Conservation (phyloP, 2,888 invertebrate genomes). For the Noctua janthe region DNA sequence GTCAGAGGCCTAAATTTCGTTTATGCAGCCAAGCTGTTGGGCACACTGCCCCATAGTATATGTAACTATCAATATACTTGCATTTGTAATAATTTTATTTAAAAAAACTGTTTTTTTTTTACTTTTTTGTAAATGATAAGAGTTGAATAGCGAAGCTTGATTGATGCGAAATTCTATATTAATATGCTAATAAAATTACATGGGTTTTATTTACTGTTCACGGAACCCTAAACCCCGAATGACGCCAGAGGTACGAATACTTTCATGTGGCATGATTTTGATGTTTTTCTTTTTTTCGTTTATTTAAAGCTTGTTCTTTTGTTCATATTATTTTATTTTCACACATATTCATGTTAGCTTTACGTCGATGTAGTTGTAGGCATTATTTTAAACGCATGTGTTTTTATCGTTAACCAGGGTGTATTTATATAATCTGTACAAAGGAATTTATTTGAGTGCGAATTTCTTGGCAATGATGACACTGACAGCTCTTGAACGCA, state of each 20-base stretch:
- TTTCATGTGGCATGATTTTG: conserved; percentile 78
- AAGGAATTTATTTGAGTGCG: not conserved
- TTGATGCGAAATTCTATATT: conserved; percentile 81
- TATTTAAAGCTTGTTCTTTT: conserved; percentile 58
- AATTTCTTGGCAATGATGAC: not conserved
- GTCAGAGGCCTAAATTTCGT: conserved; percentile 34
- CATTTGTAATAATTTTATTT: conserved; percentile 63
- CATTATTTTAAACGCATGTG: conserved; percentile 65
- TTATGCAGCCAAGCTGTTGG: conserved; percentile 59
- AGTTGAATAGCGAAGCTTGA: conserved; percentile 78
- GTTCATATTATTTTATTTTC: conserved; percentile 69
- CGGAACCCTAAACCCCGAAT: conserved; percentile 61
- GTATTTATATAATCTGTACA: conserved; percentile 11
- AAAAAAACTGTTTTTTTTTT: conserved; percentile 38
- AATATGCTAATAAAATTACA: conserved; percentile 83
- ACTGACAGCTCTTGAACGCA: not conserved
- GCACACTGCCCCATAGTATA: conserved; percentile 21
- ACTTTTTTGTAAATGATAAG: conserved; percentile 63
- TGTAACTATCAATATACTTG: conserved; percentile 48
- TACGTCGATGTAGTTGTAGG: conserved; percentile 50
- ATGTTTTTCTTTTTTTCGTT: conserved; percentile 70
- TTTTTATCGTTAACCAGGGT: conserved; percentile 29
- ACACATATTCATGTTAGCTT: conserved; percentile 85
- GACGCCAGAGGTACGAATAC: conserved; percentile 75
- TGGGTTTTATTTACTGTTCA: conserved; percentile 72